Conservation (phyloP, 1,140 invertebrate species). For the Drosophila jambulina region DNA sequence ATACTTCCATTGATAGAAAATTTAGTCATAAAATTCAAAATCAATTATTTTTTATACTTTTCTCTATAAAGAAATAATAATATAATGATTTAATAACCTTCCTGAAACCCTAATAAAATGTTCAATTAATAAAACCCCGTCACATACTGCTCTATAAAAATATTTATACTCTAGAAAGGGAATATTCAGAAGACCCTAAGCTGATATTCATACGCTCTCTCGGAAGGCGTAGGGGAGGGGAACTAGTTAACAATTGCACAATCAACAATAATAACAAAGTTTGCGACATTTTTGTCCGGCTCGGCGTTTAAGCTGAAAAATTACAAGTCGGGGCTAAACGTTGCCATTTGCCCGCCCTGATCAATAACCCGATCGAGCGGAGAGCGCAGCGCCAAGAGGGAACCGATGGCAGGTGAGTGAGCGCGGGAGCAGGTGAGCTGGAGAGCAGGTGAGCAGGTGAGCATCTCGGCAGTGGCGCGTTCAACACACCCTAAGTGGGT, state of each 20-base stretch:
- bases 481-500: constrained; percentile 79
- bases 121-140: neutral
- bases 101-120: neutral
- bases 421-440: neutral
- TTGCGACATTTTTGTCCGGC: constrained; percentile 67
- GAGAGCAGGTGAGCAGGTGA: constrained; percentile 16
- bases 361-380: constrained; percentile 51
- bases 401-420: constrained; percentile 9
- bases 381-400: constrained; percentile 4
- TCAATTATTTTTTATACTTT: too few species aligned
- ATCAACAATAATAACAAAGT: constrained; percentile 48
- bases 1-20: too few species aligned
- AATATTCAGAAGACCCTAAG: constrained; percentile 1
- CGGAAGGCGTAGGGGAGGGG: constrained; percentile 40
- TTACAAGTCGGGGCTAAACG: constrained; percentile 50
- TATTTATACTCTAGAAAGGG: neutral
- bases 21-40: too few species aligned
- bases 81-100: too few species aligned
- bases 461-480: constrained; percentile 44
- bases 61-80: too few species aligned
- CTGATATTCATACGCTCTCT: constrained; percentile 12
- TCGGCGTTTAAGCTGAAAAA: constrained; percentile 51
- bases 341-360: constrained; percentile 58
- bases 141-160: neutral
- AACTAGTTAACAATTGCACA: constrained; percentile 70